Evolutionary conservation across 2,113 vertebrate species (phyloP), one percentile per base, ranked within the genome.

Genomic region (Egretta garzetta): DNA sequence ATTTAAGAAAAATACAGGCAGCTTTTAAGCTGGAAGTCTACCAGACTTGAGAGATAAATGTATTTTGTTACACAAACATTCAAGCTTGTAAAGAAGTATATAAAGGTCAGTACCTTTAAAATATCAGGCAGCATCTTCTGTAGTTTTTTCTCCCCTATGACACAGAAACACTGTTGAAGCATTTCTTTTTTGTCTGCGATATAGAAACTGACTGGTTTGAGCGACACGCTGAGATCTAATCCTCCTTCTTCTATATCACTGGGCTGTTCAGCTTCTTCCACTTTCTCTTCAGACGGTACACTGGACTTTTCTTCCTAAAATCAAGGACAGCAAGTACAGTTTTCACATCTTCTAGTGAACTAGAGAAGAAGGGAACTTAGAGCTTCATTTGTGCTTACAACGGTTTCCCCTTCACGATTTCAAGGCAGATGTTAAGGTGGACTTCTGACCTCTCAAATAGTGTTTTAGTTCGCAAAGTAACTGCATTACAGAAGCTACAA

Each of bases 241-340:
- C 99, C 99, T 45, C 99, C 99, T 95, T 99, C 99, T 97, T 99
- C 99, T 59, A 99, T 98, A 96, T 99, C 99, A 96, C 99, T 99
- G 66, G 97, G 97, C 23, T 99, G 99, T 60, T 99, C 98, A 52
- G 97, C 85, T 76, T 98, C 98, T 87, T 99, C 98, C 49, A 98
- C 98, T 41, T 98, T 97, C 71, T 98, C 98, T 47, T 96, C 98
- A 24, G 97, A 20, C 16, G 91, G 92, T 43, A 96, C 72, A 15
- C 92, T 98, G 45, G 98, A 98, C 64, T 99, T 99, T 53, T 95
- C 91, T 90, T 99, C 98, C 99, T 99, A 97, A 82, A 98, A 97
- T 80, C 72, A 96, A 92, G 71, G 45, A 56, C 3, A 10, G 5
- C 45, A 86, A 89, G 8, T n/a, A 66, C 4, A 70, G 24, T 15